A percentile compares a stretch with the other conserved stretches of the same genome.
Conservation (phyloP, 2,888 invertebrate species). For the Ophion costatus region DNA sequence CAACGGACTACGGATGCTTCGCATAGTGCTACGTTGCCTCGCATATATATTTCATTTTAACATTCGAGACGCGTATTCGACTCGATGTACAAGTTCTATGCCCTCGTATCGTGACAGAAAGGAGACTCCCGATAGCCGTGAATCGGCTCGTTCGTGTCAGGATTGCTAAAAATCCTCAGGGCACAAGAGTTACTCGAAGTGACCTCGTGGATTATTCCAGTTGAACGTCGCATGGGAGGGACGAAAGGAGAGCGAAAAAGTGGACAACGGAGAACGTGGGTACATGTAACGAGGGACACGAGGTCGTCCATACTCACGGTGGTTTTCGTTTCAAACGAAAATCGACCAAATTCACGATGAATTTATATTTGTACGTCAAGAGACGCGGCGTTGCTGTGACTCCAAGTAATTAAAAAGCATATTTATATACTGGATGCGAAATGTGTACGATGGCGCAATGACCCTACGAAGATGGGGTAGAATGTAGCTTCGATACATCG, state of each 20-base stretch:
- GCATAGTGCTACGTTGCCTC: constrained; percentile 43
- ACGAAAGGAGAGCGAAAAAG: constrained; percentile 2
- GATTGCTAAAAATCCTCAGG: constrained; percentile 53
- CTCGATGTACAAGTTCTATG: constrained; percentile 19
- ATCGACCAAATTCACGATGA: too few relatives aligned
- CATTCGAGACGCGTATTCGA: constrained; percentile 27
- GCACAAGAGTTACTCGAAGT: constrained; percentile 8
- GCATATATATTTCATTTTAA: constrained; percentile 40
- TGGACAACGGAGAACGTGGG: constrained; percentile 22
- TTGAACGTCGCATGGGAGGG: neutral
- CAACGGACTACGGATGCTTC: constrained; percentile 15
- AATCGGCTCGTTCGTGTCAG: constrained; percentile 66
- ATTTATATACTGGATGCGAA: constrained; percentile 13
- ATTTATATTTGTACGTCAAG: neutral
- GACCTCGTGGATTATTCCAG: constrained; percentile 35
- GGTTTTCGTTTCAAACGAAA: neutral
- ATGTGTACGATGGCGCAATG: constrained; percentile 56
- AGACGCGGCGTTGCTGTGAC: neutral
- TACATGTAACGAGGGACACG: constrained; percentile 40
- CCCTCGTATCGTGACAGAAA: constrained; percentile 39
- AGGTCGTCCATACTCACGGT: constrained; percentile 45
- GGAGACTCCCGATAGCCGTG: constrained; percentile 38
- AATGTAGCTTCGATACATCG: neutral
- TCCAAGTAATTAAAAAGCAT: neutral
- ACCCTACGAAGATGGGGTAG: constrained; percentile 46